Evolutionary conservation across 2,888 invertebrate genomes (phyloP).

Genomic region (Lithosia quadra): DNA sequence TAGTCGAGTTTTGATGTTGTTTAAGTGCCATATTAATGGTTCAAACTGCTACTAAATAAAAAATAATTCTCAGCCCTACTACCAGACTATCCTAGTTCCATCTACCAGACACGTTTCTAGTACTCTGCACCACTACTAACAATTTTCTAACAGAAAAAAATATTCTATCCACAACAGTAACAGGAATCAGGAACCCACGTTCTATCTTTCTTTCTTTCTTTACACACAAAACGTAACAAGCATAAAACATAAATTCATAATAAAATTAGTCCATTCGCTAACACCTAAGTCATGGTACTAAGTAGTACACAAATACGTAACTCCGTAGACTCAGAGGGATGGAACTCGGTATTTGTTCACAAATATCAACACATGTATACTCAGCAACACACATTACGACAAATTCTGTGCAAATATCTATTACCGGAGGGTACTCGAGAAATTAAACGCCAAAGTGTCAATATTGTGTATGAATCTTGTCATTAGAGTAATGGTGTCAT

Average conservation of each 20-base stretch:
- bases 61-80: too few species aligned
- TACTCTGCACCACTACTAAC: too few species aligned
- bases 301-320: slow-evolving; percentile 46
- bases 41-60: too few species aligned
- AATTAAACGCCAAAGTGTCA: slow-evolving; percentile 12
- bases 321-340: slow-evolving; percentile 31
- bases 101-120: too few species aligned
- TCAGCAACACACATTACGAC: slow-evolving; percentile 26
- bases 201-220: too few species aligned
- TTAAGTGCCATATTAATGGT: too few species aligned
- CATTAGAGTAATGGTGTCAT: slow-evolving; percentile 1
- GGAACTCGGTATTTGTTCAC: slow-evolving; percentile 51
- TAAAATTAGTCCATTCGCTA: slow-evolving; percentile 39
- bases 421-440: slow-evolving; percentile 15
- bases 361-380: slow-evolving; percentile 46
- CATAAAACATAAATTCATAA: slow-evolving; percentile 27
- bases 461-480: background rate
- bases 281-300: slow-evolving; percentile 45
- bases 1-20: too few species aligned
- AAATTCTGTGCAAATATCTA: slow-evolving; percentile 34
- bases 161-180: background rate
- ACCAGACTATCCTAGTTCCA: too few species aligned
- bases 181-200: background rate
- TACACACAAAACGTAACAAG: too few species aligned
- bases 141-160: too few species aligned